Conservation (phyloP, 53 echinoderm and acorn worm genomes). For the Holothuria leucospilota region DNA sequence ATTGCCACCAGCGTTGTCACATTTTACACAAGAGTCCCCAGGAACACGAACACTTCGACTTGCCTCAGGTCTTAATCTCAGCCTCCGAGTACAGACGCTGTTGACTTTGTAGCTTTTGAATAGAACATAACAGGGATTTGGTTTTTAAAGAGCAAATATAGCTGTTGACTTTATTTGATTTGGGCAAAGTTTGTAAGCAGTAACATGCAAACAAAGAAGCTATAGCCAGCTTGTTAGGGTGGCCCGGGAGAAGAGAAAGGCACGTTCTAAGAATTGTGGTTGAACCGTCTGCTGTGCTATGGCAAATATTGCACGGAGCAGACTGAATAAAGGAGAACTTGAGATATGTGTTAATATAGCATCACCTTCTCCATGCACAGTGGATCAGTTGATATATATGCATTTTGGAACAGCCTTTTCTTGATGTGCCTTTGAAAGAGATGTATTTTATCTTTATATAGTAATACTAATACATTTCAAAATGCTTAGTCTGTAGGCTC, state of each 20-base stretch:
- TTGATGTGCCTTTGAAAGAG: no score
- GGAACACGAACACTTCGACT: background rate
- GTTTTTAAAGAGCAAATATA: constrained; percentile 23
- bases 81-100: background rate
- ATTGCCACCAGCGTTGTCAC: constrained; percentile 14
- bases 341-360: no score
- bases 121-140: constrained; percentile 23
- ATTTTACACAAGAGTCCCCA: background rate
- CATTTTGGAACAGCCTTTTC: no score
- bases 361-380: no score
- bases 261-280: no score
- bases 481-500: no score
- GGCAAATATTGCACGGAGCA: no score
- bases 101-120: constrained; percentile 30
- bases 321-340: no score
- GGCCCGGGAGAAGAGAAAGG: background rate
- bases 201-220: constrained; percentile 4
- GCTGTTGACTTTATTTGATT: constrained; percentile 11
- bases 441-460: no score
- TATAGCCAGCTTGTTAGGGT: background rate
- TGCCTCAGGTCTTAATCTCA: background rate
- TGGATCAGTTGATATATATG: no score
- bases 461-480: no score
- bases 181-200: constrained; percentile 16
- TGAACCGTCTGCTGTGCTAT: no score